phyloP scores from a whole-genome alignment of 2,113 vertebrate genomes.

The Anarhynchus alexandrinus region DNA sequence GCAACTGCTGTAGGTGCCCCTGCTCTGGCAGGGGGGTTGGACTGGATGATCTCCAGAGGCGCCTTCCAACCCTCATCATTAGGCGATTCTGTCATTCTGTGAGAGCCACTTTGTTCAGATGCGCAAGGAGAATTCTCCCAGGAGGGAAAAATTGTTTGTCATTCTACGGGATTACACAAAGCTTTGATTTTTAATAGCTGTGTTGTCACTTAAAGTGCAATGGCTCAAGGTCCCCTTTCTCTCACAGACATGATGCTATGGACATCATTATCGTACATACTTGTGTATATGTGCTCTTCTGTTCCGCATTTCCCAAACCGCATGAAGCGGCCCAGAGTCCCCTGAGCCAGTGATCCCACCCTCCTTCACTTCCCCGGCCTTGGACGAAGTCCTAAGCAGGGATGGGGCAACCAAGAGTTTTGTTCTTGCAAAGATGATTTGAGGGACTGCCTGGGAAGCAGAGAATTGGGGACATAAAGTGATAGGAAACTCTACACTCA shows the following conservation, averaged over 20 bases:
- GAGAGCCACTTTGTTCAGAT: background rate
- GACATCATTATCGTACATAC: background rate
- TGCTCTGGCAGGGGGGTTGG: too few relatives aligned
- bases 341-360: background rate
- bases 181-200: background rate
- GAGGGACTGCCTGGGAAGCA: background rate
- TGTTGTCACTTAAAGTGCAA: background rate
- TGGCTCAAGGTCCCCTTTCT: background rate
- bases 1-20: too few relatives aligned
- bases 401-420: background rate
- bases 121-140: background rate
- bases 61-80: too few relatives aligned
- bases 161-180: background rate
- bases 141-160: background rate
- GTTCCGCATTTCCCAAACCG: background rate
- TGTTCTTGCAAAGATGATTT: background rate
- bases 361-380: too few relatives aligned
- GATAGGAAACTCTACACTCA: background rate
- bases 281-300: background rate
- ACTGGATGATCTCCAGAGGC: too few relatives aligned
- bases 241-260: background rate
- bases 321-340: rapidly evolving
- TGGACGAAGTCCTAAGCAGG: background rate
- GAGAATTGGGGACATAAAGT: background rate
- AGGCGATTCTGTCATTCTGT: too few relatives aligned